phyloP scores from a whole-genome alignment of 2,797 vertebrate genomes.

The Oophaga sylvatica region DNA sequence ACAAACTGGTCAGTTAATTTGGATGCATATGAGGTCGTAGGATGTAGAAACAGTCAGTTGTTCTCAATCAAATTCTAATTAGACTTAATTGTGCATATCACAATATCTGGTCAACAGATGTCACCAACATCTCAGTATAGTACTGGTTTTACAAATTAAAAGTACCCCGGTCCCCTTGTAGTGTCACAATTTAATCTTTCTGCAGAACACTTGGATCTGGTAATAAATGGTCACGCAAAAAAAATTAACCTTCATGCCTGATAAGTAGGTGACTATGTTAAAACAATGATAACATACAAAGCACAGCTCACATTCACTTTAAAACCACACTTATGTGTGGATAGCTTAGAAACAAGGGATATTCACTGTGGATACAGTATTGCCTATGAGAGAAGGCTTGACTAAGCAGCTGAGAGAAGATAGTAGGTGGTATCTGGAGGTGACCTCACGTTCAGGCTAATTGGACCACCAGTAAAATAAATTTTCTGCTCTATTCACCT shows the following conservation, averaged over 20 bases:
- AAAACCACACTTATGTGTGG: background rate
- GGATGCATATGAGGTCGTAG: background rate
- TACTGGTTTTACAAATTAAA: background rate
- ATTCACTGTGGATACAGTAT: background rate
- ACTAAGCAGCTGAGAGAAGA: background rate
- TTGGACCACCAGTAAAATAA: background rate
- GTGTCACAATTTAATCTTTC: background rate
- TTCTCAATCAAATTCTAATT: constrained; percentile 11
- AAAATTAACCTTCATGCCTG: background rate
- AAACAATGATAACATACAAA: background rate
- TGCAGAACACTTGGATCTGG: background rate
- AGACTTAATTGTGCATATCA: constrained; percentile 19
- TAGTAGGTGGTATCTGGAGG: background rate
- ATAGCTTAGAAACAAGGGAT: background rate
- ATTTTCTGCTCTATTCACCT: constrained; percentile 22
- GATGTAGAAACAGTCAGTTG: background rate
- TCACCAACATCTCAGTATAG: background rate
- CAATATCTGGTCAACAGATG: background rate
- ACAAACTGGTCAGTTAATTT: constrained; percentile 9
- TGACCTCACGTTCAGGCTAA: background rate
- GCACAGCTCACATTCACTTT: background rate
- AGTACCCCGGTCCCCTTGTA: background rate
- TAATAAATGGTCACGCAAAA: background rate
- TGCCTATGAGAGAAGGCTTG: background rate
- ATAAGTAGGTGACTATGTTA: background rate